phyloP scores from a whole-genome alignment of 1,140 invertebrate species.

The Conus ventricosus region DNA sequence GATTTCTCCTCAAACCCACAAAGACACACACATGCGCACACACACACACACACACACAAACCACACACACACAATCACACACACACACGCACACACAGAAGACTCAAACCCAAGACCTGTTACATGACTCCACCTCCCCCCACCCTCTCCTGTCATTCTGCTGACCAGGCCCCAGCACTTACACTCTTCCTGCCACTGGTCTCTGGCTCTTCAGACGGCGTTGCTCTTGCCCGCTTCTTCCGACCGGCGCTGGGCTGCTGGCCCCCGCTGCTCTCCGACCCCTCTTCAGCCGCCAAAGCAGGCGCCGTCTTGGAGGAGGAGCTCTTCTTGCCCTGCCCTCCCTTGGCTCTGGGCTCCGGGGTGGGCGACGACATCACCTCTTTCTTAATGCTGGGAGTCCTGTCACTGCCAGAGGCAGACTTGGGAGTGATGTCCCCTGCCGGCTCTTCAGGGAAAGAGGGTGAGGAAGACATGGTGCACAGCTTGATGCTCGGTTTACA shows the following conservation, averaged over 20 bases:
- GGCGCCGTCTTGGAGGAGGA: background rate
- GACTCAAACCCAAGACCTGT: too few species aligned
- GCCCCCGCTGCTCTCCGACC: background rate
- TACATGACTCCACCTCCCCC: too few species aligned
- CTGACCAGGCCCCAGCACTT: background rate
- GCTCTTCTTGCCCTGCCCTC: slow-evolving; percentile 21
- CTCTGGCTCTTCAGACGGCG: slow-evolving; percentile 20
- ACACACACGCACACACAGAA: background rate
- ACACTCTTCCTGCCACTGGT: slow-evolving; percentile 30
- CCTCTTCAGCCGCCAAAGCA: background rate
- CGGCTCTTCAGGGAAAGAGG: background rate
- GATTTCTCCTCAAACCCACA: too few species aligned
- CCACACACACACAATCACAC: background rate
- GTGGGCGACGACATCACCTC: background rate
- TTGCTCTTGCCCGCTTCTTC: slow-evolving; percentile 27
- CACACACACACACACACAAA: background rate
- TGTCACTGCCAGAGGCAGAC: background rate
- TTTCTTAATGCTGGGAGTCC: background rate
- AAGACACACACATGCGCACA: too few species aligned
- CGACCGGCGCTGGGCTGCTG: background rate
- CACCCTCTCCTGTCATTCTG: background rate
- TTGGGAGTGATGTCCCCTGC: background rate
- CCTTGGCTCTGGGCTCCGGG: slow-evolving; percentile 2
- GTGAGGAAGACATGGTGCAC: background rate
- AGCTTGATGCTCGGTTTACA: background rate